Conservation (phyloP, 1,140 invertebrate species). For the Sitodiplosis mosellana region DNA sequence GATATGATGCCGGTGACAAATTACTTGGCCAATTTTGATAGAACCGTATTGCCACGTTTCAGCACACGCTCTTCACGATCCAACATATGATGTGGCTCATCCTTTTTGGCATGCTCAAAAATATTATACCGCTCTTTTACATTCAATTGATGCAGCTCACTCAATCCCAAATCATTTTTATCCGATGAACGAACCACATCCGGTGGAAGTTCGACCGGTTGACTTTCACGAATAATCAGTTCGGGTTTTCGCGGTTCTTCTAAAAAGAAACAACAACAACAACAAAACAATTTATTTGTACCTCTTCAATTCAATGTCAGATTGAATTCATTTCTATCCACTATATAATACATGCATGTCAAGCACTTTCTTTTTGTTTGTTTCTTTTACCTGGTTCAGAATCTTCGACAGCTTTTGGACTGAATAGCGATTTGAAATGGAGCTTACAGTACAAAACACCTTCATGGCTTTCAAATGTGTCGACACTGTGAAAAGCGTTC, state of each 20-base stretch:
- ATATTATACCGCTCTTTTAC: constrained; percentile 74
- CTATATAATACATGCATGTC: neutral
- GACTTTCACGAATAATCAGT: constrained; percentile 80
- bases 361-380: neutral
- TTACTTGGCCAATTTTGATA: constrained; percentile 64
- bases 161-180: constrained; percentile 72
- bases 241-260: constrained; percentile 50
- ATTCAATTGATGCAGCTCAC: constrained; percentile 62
- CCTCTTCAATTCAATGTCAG: too few species aligned
- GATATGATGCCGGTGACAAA: too few species aligned
- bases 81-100: constrained; percentile 25
- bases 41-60: constrained; percentile 37
- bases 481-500: constrained; percentile 43
- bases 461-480: constrained; percentile 78
- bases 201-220: constrained; percentile 70
- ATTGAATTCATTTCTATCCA: neutral
- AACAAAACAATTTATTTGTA: neutral
- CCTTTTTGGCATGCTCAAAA: constrained; percentile 43
- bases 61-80: constrained; percentile 40
- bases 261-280: neutral
- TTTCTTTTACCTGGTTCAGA: constrained; percentile 38
- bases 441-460: constrained; percentile 76
- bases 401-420: constrained; percentile 71
- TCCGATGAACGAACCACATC: constrained; percentile 81
- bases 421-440: constrained; percentile 83